These are phyloP conservation scores for Muntiacus muntjak DNA, from an alignment of 2,113 vertebrate species.

Conservation along the genomic window DNA sequence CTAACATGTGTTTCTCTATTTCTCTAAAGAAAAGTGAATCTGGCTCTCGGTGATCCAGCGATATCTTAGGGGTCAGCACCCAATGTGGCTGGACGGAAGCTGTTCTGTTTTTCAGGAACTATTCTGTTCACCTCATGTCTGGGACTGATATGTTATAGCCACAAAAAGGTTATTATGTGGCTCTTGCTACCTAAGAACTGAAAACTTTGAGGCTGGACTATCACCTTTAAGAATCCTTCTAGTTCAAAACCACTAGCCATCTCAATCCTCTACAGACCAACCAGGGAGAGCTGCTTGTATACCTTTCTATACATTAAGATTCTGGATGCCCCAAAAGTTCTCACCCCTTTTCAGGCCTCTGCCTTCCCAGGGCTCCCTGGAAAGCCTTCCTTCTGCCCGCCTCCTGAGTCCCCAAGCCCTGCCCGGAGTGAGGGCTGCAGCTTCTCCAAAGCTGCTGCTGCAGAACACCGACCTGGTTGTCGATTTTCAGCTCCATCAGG, in stretches of 20 bases:
- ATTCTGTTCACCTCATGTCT: background rate
- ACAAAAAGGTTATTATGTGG: background rate
- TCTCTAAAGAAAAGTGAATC: background rate
- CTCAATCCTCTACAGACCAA: background rate
- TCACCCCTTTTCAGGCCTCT: background rate
- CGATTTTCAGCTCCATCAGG: slow-evolving; percentile 94
- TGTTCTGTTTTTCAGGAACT: background rate
- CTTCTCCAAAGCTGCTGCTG: background rate
- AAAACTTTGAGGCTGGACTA: background rate
- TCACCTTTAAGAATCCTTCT: background rate
- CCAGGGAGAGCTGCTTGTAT: background rate
- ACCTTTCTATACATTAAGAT: background rate
- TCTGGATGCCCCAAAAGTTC: background rate
- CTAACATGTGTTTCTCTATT: background rate
- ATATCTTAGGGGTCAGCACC: background rate
- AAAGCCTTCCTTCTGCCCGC: background rate
- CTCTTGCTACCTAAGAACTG: background rate
- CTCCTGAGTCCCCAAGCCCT: background rate
- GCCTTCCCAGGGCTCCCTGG: background rate
- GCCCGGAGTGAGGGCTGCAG: background rate
- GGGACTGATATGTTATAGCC: background rate
- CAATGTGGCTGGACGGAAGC: background rate
- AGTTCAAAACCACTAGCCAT: background rate
- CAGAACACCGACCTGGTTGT: slow-evolving; percentile 90
- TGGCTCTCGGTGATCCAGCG: background rate